Percentiles rank a stretch among this genome's conserved stretches.
Evolutionary conservation across 37 sponge, comb jelly and placozoan species (phyloP).

Genomic region (Spongilla lacustris): DNA sequence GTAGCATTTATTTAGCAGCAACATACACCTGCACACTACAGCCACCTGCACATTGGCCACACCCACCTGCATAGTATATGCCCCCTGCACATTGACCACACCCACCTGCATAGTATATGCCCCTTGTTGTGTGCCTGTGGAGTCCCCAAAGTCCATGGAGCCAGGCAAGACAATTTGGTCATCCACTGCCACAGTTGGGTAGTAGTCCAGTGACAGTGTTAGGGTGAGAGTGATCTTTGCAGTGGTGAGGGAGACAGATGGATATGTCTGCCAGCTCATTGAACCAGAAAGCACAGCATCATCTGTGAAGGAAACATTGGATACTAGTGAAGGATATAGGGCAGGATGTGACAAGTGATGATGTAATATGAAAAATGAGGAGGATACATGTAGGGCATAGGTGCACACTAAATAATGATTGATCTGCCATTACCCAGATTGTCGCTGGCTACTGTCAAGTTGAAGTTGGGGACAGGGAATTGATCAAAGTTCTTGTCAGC

Average conservation of each 20-base stretch:
- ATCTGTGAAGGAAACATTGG: constrained; percentile 22
- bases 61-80: too few relatives aligned
- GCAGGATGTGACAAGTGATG: background rate
- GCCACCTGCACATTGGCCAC: background rate
- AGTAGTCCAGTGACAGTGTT: constrained; percentile 34
- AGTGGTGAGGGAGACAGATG: constrained; percentile 32
- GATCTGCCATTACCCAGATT: constrained; percentile 61
- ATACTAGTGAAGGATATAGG: background rate
- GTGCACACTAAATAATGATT: background rate
- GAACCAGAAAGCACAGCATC: constrained; percentile 68
- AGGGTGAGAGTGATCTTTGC: constrained; percentile 66
- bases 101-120: background rate
- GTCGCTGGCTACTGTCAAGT: constrained; percentile 81
- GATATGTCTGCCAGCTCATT: constrained; percentile 49
- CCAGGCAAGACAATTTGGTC: constrained; percentile 13
- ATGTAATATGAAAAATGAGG: background rate
- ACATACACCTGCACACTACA: too few relatives aligned
- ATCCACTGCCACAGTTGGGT: constrained; percentile 20
- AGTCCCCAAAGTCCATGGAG: constrained; percentile 59
- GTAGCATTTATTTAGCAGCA: too few relatives aligned
- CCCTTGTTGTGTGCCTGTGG: background rate
- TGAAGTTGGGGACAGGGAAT: constrained; percentile 52
- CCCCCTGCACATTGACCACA: background rate
- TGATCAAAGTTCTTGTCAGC: constrained; percentile 71
- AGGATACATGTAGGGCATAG: background rate